Evolutionary conservation across 1,140 invertebrate species (phyloP), one percentile per base, ranked within the genome.

Genomic region (Steinernema feltiae): DNA sequence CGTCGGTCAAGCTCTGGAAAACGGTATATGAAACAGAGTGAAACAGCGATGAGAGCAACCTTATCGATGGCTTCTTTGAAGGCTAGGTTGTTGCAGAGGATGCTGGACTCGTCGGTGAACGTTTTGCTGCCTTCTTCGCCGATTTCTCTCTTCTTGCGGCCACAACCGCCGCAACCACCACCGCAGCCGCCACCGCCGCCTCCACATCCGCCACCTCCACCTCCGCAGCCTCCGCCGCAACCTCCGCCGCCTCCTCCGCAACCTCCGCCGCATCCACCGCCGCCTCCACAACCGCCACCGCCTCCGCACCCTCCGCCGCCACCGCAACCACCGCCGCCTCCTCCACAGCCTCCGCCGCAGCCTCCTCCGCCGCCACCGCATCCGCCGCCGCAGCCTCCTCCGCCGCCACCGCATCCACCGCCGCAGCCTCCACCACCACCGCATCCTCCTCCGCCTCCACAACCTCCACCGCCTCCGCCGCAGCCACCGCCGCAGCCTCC

Each of bases 141-240:
- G 24, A 63, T 63, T 27, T 63, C 53, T 3, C 53, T 12, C 53
- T 63, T 63, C 53, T 63, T 63, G 24, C 53, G 53, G 3, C 53
- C 53, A 21, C 53, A 63, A 63, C 53, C 53, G n/a, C n/a, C n/a
- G 53, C 53, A 63, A 27, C 53, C 53, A 27, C 53, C 53, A 27
- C 53, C 53, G 53, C 53, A 63, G 24, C 53, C 53, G 24, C 53
- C 53, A 63, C 53, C 53, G n/a, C n/a, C n/a, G n/a, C n/a, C n/a
- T n/a, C n/a, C n/a, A n/a, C n/a, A n/a, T n/a, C 53, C 53, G 24
- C 53, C 7, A 63, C 53, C 53, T 15, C 53, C 53, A 21, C 53
- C 53, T 63, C 53, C 53, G 24, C n/a, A n/a, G n/a, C 53, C 53
- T 63, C 53, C 53, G 24, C 53, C 53, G 53, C 53, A 63, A 27